Percentiles rank a stretch among this genome's conserved stretches.
phyloP scores from a whole-genome alignment of 2,113 vertebrate genomes.

The Meles meles region DNA sequence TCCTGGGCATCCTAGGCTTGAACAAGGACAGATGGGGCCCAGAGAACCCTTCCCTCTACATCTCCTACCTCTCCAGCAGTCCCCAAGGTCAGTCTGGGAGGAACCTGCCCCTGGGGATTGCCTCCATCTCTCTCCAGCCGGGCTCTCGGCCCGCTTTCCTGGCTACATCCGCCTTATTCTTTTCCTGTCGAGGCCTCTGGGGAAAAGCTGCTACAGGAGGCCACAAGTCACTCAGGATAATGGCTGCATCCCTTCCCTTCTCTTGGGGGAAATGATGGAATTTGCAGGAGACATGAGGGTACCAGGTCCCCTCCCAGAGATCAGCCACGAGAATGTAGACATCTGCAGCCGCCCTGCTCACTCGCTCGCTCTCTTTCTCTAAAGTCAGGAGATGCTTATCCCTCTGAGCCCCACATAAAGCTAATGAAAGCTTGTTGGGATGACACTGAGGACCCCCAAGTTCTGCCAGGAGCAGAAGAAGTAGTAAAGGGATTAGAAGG shows the following conservation, averaged over 20 bases:
- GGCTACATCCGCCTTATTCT: background rate
- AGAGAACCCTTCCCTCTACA: background rate
- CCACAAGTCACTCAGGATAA: background rate
- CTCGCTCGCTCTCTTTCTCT: background rate
- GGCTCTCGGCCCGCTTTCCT: background rate
- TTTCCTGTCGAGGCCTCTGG: background rate
- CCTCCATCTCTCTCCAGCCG: background rate
- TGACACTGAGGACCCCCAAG: background rate
- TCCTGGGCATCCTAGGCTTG: background rate
- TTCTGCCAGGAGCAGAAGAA: background rate
- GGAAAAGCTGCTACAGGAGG: background rate
- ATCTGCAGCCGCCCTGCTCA: background rate
- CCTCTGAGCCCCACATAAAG: background rate
- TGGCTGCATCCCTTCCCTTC: background rate
- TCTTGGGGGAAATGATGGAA: background rate
- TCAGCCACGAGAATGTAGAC: rapidly evolving
- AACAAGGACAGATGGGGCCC: background rate
- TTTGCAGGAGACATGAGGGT: rapidly evolving
- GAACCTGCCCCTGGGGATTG: too few species aligned
- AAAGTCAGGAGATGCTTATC: background rate
- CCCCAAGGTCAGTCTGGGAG: too few species aligned
- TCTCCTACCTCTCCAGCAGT: background rate
- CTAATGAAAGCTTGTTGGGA: background rate
- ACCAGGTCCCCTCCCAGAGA: background rate
- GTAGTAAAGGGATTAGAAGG: background rate